Evolutionary conservation across 2,888 invertebrate genomes (phyloP).

Genomic region (Tetragonisca angustula): DNA sequence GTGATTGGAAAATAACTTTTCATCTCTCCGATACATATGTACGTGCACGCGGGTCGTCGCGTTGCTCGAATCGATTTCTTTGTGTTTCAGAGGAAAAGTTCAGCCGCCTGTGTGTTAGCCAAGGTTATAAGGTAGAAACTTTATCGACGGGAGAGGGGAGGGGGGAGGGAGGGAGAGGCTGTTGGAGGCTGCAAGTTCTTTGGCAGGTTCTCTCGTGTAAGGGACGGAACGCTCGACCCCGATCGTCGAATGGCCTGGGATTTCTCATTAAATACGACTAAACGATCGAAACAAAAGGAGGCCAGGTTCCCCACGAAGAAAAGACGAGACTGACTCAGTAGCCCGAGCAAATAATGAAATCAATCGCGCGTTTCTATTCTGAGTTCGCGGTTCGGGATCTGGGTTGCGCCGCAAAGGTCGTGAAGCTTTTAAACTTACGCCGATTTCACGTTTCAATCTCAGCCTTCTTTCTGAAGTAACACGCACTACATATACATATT

Average conservation of each 20-base stretch:
- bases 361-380: constrained; percentile 58
- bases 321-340: constrained; percentile 41
- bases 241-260: constrained; percentile 42
- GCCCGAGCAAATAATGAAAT: constrained; percentile 68
- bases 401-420: constrained; percentile 38
- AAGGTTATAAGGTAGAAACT: constrained; percentile 30
- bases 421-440: constrained; percentile 50
- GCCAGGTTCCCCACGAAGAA: not conserved
- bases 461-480: not conserved
- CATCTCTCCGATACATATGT: constrained; percentile 12
- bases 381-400: not conserved
- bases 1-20: constrained; percentile 14
- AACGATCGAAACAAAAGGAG: constrained; percentile 56
- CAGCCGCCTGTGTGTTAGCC: not conserved
- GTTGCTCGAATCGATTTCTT: not conserved
- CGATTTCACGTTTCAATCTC: constrained; percentile 39
- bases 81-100: constrained; percentile 36
- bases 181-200: constrained; percentile 27
- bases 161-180: not conserved
- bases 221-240: constrained; percentile 28
- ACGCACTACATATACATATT: too few relatives aligned
- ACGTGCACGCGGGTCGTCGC: constrained; percentile 3
- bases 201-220: constrained; percentile 38
- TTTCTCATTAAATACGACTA: constrained; percentile 67
- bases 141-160: not conserved